phyloP scores from a whole-genome alignment of 2,113 vertebrate species.

The Channa argus region DNA sequence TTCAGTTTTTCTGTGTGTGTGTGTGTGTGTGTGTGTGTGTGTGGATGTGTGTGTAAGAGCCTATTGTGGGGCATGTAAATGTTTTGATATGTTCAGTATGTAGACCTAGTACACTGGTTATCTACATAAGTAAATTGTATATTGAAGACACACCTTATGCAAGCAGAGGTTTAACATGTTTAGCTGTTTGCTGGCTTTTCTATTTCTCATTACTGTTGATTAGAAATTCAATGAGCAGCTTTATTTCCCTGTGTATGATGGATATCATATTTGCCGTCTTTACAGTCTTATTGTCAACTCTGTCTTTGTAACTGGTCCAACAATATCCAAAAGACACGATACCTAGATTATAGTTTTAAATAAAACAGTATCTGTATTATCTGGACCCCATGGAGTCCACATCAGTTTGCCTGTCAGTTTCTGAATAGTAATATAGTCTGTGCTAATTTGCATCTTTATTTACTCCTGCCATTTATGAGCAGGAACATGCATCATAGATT shows the following conservation, averaged over 20 bases:
- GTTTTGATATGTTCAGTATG: conserved; percentile 9
- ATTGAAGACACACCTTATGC: conserved; percentile 10
- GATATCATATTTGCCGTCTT: conserved; percentile 45
- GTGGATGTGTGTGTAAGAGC: no score
- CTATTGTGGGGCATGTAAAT: not conserved
- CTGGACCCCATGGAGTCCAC: not conserved
- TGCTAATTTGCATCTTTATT: conserved; percentile 49
- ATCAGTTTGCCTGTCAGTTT: not conserved
- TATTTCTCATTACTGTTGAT: conserved; percentile 49
- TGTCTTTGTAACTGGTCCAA: conserved; percentile 52
- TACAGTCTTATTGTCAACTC: conserved; percentile 45
- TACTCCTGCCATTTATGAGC: conserved; percentile 28
- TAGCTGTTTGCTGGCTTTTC: conserved; percentile 64
- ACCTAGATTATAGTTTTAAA: conserved; percentile 15
- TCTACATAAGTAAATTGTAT: conserved; percentile 20
- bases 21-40: no score
- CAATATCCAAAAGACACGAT: conserved; percentile 22
- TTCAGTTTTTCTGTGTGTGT: no score
- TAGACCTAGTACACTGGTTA: conserved; percentile 19
- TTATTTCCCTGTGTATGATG: conserved; percentile 52
- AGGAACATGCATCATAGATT: conserved; percentile 31
- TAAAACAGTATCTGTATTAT: conserved; percentile 5
- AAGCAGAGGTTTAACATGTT: conserved; percentile 56
- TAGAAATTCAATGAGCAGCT: conserved; percentile 42
- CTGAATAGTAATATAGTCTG: conserved; percentile 19